Percentiles rank a stretch among this genome's conserved stretches.
Evolutionary conservation across 2,888 invertebrate species (phyloP).

Genomic region (Nemurella pictetii): DNA sequence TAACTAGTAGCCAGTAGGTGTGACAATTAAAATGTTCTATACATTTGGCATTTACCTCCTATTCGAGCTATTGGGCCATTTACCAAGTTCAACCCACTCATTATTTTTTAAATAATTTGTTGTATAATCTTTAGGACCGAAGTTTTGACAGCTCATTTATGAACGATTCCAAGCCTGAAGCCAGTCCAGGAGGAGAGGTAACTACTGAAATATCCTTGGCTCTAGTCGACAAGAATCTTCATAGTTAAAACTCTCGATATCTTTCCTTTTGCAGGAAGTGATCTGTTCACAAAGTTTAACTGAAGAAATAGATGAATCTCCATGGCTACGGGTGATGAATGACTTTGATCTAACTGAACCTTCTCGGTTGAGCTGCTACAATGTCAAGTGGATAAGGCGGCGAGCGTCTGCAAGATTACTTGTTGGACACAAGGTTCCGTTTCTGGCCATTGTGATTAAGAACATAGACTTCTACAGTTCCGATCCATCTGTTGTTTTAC

Average conservation of each 20-base stretch:
- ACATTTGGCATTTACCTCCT: too few species aligned
- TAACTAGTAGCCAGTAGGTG: too few species aligned
- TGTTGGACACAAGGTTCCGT: slow-evolving; percentile 47
- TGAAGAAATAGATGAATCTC: slow-evolving; percentile 34
- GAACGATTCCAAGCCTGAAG: slow-evolving; percentile 1
- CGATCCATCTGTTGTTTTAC: slow-evolving; percentile 50
- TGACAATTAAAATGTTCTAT: too few species aligned
- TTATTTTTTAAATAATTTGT: background rate
- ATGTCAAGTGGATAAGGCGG: slow-evolving; percentile 43
- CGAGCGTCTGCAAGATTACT: slow-evolving; percentile 44
- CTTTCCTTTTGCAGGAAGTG: background rate
- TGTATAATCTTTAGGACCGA: slow-evolving; percentile 11
- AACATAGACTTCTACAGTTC: slow-evolving; percentile 49
- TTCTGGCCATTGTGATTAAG: slow-evolving; percentile 50
- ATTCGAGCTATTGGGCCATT: too few species aligned
- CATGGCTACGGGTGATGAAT: slow-evolving; percentile 38
- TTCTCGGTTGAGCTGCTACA: slow-evolving; percentile 39
- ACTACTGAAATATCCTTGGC: background rate
- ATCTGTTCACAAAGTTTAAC: slow-evolving; percentile 35
- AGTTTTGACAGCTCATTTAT: background rate
- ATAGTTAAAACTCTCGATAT: background rate
- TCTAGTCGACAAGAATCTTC: background rate
- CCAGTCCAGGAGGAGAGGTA: background rate
- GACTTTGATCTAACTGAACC: slow-evolving; percentile 27
- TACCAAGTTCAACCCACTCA: too few species aligned